Evolutionary conservation across 2,113 vertebrate genomes (phyloP).

Genomic region (Phyllostomus discolor): DNA sequence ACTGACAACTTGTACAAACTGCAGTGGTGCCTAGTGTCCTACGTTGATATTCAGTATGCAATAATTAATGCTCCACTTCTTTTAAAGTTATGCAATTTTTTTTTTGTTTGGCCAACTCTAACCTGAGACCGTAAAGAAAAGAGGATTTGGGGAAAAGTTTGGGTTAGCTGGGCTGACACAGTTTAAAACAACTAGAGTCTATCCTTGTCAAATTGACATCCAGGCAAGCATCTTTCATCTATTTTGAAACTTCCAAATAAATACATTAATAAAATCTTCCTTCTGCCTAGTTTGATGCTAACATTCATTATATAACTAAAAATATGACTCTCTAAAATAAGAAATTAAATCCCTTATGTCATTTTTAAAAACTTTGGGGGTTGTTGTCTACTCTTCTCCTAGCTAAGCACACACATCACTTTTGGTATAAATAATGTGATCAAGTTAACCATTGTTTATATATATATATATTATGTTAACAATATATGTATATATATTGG

Average conservation of each 20-base stretch:
- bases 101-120: neutral
- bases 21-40: neutral
- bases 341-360: neutral
- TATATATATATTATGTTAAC: neutral
- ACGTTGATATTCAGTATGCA: neutral
- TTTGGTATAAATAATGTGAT: neutral
- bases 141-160: neutral
- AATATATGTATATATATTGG: neutral
- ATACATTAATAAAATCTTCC: neutral
- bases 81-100: neutral
- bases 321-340: neutral
- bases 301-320: neutral
- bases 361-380: neutral
- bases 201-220: neutral
- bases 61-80: neutral
- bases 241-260: neutral
- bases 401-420: neutral
- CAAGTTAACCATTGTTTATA: neutral
- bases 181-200: neutral
- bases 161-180: neutral
- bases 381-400: neutral
- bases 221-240: neutral
- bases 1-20: neutral
- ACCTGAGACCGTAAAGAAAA: neutral
- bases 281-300: neutral